Percentiles rank a stretch among this genome's conserved stretches.
Evolutionary conservation across 2,888 invertebrate genomes (phyloP).

Genomic region (Oligia latruncula): DNA sequence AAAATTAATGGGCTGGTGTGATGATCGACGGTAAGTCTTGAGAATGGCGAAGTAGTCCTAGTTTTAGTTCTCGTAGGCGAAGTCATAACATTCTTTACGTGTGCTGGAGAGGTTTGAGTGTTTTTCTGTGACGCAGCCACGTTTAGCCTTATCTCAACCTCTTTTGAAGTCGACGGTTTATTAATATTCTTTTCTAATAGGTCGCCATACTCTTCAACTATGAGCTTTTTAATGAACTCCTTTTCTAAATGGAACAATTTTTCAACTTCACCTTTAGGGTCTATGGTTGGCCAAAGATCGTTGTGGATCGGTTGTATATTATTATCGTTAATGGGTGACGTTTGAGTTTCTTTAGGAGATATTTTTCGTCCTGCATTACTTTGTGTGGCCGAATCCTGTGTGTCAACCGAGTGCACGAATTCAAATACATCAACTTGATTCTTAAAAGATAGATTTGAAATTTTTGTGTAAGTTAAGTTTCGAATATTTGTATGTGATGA

Average conservation of each 20-base stretch:
- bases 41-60: constrained; percentile 85
- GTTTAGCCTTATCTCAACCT: constrained; percentile 72
- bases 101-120: constrained; percentile 87
- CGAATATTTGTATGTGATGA: constrained; percentile 59
- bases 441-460: constrained; percentile 82
- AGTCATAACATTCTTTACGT: constrained; percentile 85
- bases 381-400: constrained; percentile 85
- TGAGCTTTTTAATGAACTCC: constrained; percentile 85
- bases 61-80: constrained; percentile 85
- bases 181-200: constrained; percentile 80
- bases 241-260: constrained; percentile 85
- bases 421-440: constrained; percentile 85
- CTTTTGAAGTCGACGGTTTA: constrained; percentile 82
- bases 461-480: constrained; percentile 77
- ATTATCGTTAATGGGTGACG: constrained; percentile 80
- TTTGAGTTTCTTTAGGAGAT: constrained; percentile 86
- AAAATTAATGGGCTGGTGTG: constrained; percentile 82
- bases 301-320: constrained; percentile 83
- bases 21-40: constrained; percentile 74
- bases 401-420: constrained; percentile 83
- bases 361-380: constrained; percentile 78
- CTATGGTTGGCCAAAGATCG: constrained; percentile 81
- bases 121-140: constrained; percentile 80
- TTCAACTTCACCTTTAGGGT: constrained; percentile 81
- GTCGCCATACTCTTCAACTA: constrained; percentile 85